phyloP scores from a whole-genome alignment of 2,113 vertebrate genomes.

The Neomonachus schauinslandi region DNA sequence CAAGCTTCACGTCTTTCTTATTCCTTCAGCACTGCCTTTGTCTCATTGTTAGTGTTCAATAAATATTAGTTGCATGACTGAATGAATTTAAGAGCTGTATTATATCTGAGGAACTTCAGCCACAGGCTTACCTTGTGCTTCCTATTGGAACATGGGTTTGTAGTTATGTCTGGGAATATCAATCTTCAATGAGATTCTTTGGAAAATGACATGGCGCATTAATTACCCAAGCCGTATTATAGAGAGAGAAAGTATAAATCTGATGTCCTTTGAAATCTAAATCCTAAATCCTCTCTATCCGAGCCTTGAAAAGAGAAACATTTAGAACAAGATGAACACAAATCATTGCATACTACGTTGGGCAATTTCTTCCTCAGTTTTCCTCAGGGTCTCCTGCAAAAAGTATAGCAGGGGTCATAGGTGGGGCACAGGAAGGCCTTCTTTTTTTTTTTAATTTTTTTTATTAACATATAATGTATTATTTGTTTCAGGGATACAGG shows the following conservation, averaged over 20 bases:
- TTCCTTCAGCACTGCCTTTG: neutral
- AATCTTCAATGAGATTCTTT: slow-evolving; percentile 34
- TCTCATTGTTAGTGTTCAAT: neutral
- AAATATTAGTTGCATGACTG: neutral
- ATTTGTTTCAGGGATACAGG: too few species aligned
- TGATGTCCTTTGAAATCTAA: slow-evolving; percentile 46
- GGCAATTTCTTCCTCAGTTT: neutral
- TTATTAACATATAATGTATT: too few species aligned
- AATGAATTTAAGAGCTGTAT: neutral
- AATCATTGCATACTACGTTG: neutral
- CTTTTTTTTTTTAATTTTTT: too few species aligned
- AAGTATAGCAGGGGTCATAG: neutral
- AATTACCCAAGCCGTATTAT: neutral
- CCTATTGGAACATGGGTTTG: neutral
- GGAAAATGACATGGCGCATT: neutral
- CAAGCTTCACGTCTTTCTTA: neutral
- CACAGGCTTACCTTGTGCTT: neutral
- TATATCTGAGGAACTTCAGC: neutral
- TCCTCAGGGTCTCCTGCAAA: neutral
- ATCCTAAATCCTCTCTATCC: neutral
- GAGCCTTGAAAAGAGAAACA: neutral
- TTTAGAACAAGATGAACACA: neutral
- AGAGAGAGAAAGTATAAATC: neutral
- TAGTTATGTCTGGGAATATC: neutral
- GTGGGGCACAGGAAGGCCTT: neutral